Evolutionary conservation across 2,113 vertebrate genomes (phyloP).

Genomic region (Dicaeum eximium): DNA sequence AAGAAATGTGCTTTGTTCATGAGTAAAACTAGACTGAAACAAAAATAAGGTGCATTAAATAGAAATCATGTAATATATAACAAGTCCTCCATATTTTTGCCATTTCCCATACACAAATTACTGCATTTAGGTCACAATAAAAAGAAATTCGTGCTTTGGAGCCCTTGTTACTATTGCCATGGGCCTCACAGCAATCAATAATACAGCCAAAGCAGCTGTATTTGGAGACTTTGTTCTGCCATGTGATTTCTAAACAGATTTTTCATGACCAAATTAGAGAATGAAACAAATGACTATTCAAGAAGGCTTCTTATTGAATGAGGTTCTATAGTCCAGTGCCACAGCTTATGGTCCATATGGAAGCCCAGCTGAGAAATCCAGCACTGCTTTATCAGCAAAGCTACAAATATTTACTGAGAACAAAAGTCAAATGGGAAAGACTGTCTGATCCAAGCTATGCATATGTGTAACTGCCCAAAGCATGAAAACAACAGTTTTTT

Average conservation of each 20-base stretch:
- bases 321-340: neutral
- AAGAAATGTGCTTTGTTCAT: neutral
- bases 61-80: neutral
- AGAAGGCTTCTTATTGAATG: neutral
- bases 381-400: conserved; percentile 21
- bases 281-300: neutral
- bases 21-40: neutral
- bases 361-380: conserved; percentile 29
- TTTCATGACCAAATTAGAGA: neutral
- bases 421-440: conserved; percentile 21
- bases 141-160: neutral
- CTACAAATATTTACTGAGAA: conserved; percentile 46
- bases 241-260: conserved; percentile 8
- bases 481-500: conserved; percentile 36
- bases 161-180: neutral
- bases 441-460: conserved; percentile 20
- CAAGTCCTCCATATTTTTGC: neutral
- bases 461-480: neutral
- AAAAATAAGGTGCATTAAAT: neutral
- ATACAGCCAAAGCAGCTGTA: neutral
- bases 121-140: neutral
- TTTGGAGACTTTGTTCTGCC: neutral
- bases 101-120: neutral
- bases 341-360: conserved; percentile 6
- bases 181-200: neutral